These are phyloP conservation scores for Argyresthia goedartella DNA, from an alignment of 2,888 invertebrate genomes.

Conservation along the genomic window DNA sequence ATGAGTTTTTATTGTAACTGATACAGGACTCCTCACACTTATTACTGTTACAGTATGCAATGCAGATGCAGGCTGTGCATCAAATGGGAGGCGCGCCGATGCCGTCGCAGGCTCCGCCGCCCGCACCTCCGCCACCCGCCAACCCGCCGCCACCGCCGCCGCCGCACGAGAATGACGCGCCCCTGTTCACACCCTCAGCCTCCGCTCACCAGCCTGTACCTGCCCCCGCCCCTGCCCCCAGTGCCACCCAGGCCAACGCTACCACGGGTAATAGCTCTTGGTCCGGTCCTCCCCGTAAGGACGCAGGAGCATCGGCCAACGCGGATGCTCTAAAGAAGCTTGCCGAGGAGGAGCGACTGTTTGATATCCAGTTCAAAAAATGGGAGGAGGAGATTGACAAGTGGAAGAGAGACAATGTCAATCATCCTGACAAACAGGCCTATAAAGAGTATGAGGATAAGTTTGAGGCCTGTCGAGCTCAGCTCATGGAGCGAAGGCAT, in stretches of 20 bases:
- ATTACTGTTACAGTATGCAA: constrained; percentile 38
- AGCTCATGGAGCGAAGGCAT: constrained; percentile 83
- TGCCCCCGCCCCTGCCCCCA: constrained; percentile 9
- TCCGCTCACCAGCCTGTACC: constrained; percentile 8
- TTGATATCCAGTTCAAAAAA: constrained; percentile 89
- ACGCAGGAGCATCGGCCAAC: constrained; percentile 20
- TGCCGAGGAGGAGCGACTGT: constrained; percentile 82
- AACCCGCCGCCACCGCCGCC: constrained; percentile 42
- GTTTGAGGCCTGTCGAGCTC: constrained; percentile 87
- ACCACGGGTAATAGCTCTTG: constrained; percentile 31
- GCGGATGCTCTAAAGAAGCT: constrained; percentile 49
- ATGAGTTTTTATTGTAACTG: too few relatives aligned
- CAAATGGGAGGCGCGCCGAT: constrained; percentile 31
- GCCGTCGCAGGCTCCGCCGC: constrained; percentile 21
- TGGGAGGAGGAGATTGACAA: constrained; percentile 94
- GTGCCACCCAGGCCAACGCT: constrained; percentile 1
- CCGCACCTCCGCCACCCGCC: constrained; percentile 32
- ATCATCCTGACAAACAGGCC: constrained; percentile 91
- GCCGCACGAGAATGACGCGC: constrained; percentile 56
- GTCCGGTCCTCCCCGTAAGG: constrained; percentile 18
- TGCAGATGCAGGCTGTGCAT: constrained; percentile 49
- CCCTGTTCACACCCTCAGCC: constrained; percentile 33
- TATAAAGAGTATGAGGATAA: constrained; percentile 89
- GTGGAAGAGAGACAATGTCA: constrained; percentile 92
- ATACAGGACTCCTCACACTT: background rate